These are phyloP conservation scores for Acanthococcus lagerstroemiae DNA, from an alignment of 2,888 invertebrate genomes.

Conservation along the genomic window DNA sequence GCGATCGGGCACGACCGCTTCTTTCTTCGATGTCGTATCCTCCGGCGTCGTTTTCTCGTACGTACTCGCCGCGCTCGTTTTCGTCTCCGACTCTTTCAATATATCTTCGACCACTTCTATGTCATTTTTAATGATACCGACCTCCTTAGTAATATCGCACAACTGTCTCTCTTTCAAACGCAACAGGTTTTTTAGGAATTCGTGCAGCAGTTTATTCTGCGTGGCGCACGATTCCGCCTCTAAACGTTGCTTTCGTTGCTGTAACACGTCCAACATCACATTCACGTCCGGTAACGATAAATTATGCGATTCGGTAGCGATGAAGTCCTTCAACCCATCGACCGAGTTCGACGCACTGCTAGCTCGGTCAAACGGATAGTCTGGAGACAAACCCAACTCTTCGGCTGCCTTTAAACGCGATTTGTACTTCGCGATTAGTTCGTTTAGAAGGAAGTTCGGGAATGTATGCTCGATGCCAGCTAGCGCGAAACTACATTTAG, in stretches of 20 bases:
- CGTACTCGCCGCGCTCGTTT: conserved; percentile 5
- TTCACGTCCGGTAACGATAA: conserved; percentile 70
- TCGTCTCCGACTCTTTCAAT: conserved; percentile 41
- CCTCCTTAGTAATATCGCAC: conserved; percentile 57
- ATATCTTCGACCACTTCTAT: conserved; percentile 60
- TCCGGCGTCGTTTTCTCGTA: conserved; percentile 6
- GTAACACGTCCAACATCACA: conserved; percentile 66
- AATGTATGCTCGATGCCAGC: conserved; percentile 63
- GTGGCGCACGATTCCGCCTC: conserved; percentile 71
- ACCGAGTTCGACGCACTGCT: conserved; percentile 39
- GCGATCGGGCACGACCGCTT: conserved; percentile 30
- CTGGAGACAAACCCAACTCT: conserved; percentile 32
- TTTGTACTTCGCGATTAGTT: conserved; percentile 63
- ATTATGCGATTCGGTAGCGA: conserved; percentile 58
- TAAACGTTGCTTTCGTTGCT: conserved; percentile 64
- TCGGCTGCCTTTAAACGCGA: conserved; percentile 36
- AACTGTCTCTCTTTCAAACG: conserved; percentile 60
- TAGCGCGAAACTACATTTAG: conserved; percentile 67
- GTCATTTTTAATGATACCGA: conserved; percentile 63
- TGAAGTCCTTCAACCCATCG: conserved; percentile 53
- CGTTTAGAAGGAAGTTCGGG: conserved; percentile 77
- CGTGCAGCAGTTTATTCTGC: conserved; percentile 69
- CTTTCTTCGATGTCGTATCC: conserved; percentile 28
- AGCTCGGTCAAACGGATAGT: conserved; percentile 38
- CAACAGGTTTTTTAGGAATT: conserved; percentile 68